These are phyloP conservation scores for Sipha maydis DNA, from an alignment of 2,888 invertebrate genomes.

Conservation along the genomic window DNA sequence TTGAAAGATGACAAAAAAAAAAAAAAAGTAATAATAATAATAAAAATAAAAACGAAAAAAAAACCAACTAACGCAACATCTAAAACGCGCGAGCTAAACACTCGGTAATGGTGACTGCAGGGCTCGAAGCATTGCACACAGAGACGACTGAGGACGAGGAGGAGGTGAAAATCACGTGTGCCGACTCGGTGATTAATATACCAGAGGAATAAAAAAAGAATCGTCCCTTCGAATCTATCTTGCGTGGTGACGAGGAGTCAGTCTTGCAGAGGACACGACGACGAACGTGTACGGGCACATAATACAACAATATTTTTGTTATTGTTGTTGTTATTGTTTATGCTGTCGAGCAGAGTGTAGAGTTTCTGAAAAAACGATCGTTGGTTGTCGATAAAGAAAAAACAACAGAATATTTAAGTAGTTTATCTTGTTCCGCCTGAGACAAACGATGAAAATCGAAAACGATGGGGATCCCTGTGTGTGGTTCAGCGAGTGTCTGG, in stretches of 20 bases:
- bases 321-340: background rate
- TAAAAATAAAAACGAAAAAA: conserved; percentile 8
- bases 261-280: conserved; percentile 40
- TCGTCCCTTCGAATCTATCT: conserved; percentile 32
- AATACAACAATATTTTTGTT: background rate
- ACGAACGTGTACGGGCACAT: background rate
- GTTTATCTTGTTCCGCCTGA: no score
- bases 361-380: no score
- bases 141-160: background rate
- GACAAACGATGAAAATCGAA: conserved; percentile 49
- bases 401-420: no score
- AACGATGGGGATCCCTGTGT: conserved; percentile 36
- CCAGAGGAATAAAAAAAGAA: conserved; percentile 11
- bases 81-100: conserved; percentile 61
- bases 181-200: conserved; percentile 50
- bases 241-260: conserved; percentile 4
- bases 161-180: conserved; percentile 62
- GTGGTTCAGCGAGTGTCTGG: conserved; percentile 52
- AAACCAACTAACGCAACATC: conserved; percentile 39
- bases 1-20: conserved; percentile 42
- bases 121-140: conserved; percentile 36
- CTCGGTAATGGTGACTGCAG: conserved; percentile 50
- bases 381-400: no score
- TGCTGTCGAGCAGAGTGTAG: no score
- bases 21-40: background rate